Percentiles rank a stretch among this genome's conserved stretches.
phyloP scores from a whole-genome alignment of 2,113 vertebrate genomes.

The Collichthys lucidus region DNA sequence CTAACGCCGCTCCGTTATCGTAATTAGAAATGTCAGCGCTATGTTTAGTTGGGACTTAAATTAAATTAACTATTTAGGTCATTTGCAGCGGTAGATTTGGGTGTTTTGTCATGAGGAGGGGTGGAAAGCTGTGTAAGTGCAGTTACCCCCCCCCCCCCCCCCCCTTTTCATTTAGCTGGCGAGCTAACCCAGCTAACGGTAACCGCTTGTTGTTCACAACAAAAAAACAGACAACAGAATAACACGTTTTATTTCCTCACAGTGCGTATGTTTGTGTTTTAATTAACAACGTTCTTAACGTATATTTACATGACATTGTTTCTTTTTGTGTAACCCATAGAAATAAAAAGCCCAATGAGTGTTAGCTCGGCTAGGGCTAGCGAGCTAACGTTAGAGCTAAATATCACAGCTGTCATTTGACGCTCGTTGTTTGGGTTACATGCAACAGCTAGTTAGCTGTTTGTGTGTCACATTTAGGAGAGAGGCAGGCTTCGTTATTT shows the following conservation, averaged over 20 bases:
- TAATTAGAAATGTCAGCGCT: background rate
- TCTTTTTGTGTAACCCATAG: background rate
- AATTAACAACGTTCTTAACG: accelerated
- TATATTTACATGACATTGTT: background rate
- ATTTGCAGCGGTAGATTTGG: background rate
- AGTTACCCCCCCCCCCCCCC: background rate
- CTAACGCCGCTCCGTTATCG: accelerated
- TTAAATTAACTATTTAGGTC: background rate
- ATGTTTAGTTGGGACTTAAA: background rate
- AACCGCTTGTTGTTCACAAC: background rate
- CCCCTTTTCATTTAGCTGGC: constrained; percentile 1
- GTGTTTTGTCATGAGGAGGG: constrained; percentile 2
- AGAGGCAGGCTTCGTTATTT: background rate
- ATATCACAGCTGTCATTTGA: constrained; percentile 59
- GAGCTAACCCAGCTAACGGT: constrained; percentile 63
- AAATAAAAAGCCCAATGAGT: background rate
- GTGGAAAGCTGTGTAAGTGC: background rate
- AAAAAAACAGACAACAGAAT: background rate
- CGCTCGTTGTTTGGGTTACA: constrained; percentile 17
- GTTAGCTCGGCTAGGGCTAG: constrained; percentile 33
- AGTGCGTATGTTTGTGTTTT: background rate
- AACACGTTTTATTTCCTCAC: background rate
- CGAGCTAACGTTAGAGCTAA: constrained; percentile 41
- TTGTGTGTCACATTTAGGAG: background rate
- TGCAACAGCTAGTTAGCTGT: too few relatives aligned